A percentile compares a stretch with the other conserved stretches of the same genome.
These are phyloP conservation scores for Aphelocoma coerulescens DNA, from an alignment of 2,113 vertebrate species.

Conservation along the genomic window DNA sequence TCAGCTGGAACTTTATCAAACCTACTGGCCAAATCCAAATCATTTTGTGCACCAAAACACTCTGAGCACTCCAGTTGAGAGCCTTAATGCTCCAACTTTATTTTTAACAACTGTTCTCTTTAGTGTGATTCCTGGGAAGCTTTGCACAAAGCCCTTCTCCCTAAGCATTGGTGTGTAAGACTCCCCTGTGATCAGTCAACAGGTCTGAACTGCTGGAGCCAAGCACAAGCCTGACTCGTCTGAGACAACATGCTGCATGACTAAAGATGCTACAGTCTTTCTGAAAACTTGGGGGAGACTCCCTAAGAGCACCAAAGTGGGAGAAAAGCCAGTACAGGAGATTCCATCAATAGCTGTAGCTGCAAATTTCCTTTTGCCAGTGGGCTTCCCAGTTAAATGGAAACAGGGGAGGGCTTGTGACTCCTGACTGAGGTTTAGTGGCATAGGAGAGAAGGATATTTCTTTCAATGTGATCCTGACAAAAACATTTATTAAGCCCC, in stretches of 20 bases:
- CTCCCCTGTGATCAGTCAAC: not conserved
- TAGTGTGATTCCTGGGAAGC: not conserved
- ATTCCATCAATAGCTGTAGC: not conserved
- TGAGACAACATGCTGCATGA: not conserved
- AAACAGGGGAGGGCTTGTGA: not conserved
- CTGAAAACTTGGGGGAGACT: not conserved
- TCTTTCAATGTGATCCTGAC: not conserved
- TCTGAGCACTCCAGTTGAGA: not conserved
- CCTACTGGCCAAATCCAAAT: not conserved
- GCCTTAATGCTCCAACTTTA: not conserved
- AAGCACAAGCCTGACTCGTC: not conserved
- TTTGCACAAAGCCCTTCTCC: not conserved
- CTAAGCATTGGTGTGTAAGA: not conserved
- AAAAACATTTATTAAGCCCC: not conserved
- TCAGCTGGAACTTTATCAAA: not conserved
- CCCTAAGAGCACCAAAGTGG: not conserved
- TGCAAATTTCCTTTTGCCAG: not conserved
- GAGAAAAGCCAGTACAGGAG: not conserved
- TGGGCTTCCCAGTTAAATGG: not conserved
- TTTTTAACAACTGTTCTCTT: not conserved
- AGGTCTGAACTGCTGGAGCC: not conserved
- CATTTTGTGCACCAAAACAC: not conserved
- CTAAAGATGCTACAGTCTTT: not conserved
- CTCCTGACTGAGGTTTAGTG: not conserved
- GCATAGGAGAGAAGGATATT: not conserved